These are phyloP conservation scores for Galeopterus variegatus DNA, from an alignment of 2,113 vertebrate genomes.

Conservation along the genomic window DNA sequence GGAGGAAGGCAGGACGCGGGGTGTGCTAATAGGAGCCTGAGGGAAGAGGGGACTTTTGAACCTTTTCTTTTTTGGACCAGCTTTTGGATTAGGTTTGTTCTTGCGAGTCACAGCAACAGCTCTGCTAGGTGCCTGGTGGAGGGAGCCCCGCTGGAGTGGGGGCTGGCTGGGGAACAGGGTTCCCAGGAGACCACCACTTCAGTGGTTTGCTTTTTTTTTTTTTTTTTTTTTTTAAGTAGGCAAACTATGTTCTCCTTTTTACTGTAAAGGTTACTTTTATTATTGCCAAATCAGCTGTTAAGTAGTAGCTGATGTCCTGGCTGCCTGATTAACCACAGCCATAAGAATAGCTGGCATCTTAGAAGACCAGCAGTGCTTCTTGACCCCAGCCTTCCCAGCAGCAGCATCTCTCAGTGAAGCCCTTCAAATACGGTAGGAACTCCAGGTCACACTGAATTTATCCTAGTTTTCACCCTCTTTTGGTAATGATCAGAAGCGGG, in stretches of 20 bases:
- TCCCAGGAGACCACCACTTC: not conserved
- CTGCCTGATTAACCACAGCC: not conserved
- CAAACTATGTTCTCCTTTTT: not conserved
- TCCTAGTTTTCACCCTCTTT: too few species aligned
- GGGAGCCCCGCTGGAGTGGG: rapidly evolving
- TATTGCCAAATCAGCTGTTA: not conserved
- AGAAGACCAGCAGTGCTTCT: too few species aligned
- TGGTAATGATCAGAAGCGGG: not conserved
- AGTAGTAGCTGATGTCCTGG: not conserved
- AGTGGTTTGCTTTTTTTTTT: not conserved
- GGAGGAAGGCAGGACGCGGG: too few species aligned
- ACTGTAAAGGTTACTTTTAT: not conserved
- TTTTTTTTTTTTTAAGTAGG: not conserved
- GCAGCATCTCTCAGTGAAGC: rapidly evolving
- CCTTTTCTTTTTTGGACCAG: not conserved
- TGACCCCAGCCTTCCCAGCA: not conserved
- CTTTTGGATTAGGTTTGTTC: not conserved
- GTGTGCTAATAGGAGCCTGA: too few species aligned
- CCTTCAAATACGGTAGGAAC: too few species aligned
- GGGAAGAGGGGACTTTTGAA: not conserved
- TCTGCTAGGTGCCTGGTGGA: not conserved
- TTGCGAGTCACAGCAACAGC: rapidly evolving
- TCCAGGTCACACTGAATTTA: rapidly evolving
- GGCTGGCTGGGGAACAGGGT: rapidly evolving
- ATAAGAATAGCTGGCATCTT: rapidly evolving